Conservation (phyloP, 2,888 invertebrate species). For the Incurvaria masculella region DNA sequence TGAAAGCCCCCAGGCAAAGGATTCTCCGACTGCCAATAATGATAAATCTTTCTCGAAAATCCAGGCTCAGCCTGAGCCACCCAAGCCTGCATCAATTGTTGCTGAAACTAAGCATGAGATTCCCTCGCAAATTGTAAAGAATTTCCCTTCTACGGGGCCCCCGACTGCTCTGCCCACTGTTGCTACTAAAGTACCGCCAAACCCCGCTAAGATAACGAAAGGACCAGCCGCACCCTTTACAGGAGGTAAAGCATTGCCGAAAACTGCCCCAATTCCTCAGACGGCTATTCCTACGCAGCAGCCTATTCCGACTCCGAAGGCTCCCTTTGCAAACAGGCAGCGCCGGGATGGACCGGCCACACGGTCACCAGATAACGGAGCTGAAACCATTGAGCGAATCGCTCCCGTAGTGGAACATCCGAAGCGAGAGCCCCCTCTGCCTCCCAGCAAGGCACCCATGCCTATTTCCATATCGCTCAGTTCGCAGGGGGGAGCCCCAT, state of each 20-base stretch:
- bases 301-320: constrained; percentile 40
- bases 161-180: constrained; percentile 24
- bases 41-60: constrained; percentile 30
- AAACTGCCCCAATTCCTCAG: constrained; percentile 43
- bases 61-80: constrained; percentile 32
- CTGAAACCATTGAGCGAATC: constrained; percentile 25
- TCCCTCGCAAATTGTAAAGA: constrained; percentile 23
- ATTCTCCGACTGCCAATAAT: constrained; percentile 19
- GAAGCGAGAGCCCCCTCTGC: constrained; percentile 38
- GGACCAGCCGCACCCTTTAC: constrained; percentile 48
- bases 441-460: constrained; percentile 48
- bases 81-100: constrained; percentile 35
- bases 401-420: constrained; percentile 25
- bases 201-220: constrained; percentile 28
- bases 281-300: constrained; percentile 45
- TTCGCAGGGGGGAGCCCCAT: constrained; percentile 35
- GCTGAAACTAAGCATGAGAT: constrained; percentile 25
- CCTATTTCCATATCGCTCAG: constrained; percentile 50
- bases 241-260: constrained; percentile 34
- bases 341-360: constrained; percentile 40
- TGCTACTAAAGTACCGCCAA: constrained; percentile 9
- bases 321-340: constrained; percentile 47
- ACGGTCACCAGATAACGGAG: constrained; percentile 37
- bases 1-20: constrained; percentile 25
- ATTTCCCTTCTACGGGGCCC: constrained; percentile 27